Evolutionary conservation across 2,888 invertebrate species (phyloP), one percentile per base, ranked within the genome.

Genomic region (Chalcosyrphus nemorum): DNA sequence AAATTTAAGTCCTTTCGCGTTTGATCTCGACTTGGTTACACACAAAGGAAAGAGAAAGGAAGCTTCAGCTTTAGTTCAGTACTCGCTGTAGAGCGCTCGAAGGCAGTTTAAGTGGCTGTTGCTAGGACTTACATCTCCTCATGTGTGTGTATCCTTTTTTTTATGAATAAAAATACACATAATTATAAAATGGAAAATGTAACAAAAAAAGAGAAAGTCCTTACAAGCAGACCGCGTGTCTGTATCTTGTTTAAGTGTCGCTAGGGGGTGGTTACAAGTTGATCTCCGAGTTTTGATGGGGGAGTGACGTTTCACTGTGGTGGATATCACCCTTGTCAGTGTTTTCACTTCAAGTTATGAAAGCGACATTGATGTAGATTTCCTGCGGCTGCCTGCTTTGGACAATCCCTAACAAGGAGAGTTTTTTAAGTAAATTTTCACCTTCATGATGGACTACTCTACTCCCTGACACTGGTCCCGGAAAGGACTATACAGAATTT

Each of bases 331-430:
- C 4, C 56, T 7, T 24, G 35, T 19, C 57, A 70, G 41, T 29
- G 43, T 74, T 63, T 63, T 56, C 43, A 11, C 35, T 35, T 45
- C 29, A 50, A 41, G 29, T 54, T 66, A 50, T 24, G 65, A 7
- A 21, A 35, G 24, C 56, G 50, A 59, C 57, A 21, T 75, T 66
- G 65, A 75, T 57, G 65, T 47, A 32, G 57, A 29, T 59, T 41
- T 75, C 38, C 50, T 21, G 57, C 5, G 45, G 56, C 35, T 29
- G 3, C 52, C 7, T 19, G 13, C 35, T 21, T 47, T 41, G 45
- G 61, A 41, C 41, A 27, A 47, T 13, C n/a, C n/a, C 21, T 24
- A 47, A 57, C 47, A 47, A 35, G 15, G 47, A 27, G 27, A 19
- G 45, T 47, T n/a, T n/a, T n/a, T n/a, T n/a, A n/a, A n/a, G n/a